Evolutionary conservation across 2,797 vertebrate genomes (phyloP), one percentile per base, ranked within the genome.

Genomic region (Strix occidentalis): DNA sequence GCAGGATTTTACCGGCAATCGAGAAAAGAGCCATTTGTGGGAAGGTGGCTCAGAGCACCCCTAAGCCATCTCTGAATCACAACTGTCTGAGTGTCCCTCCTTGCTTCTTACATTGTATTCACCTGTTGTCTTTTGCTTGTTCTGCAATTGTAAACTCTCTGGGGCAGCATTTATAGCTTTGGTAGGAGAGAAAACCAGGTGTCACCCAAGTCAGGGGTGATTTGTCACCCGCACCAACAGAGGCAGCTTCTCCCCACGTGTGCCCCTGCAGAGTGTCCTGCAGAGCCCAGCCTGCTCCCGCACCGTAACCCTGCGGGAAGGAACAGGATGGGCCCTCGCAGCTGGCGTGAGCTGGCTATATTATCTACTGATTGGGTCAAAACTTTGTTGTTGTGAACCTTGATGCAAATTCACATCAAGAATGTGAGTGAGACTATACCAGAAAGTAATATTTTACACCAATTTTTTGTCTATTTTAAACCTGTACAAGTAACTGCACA

Each of bases 291-390:
- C 63, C 35, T 64, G 8, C 2, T 1, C 64, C 41, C 66, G 10
- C 4, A 1, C 39, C 39, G 12, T 0, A n/a, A 0, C 48, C 41
- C 12, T 0, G 50, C 75, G 0, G 0, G 37, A 35, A 14, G 25
- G 3, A 3, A 14, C 0, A 5, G 2, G 7, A 2, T 0, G 10
- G 43, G 50, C 31, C 54, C 60, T 1, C 0, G 10, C 1, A 5
- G 11, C 45, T 19, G 41, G 3, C 9, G 0, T 11, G 63, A 19
- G 15, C 39, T 19, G 58, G 8, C 25, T 54, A 0, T 12, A 2
- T 37, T n/a, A 33, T 50, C 75, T 24, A 56, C 26, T 5, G 39
- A 16, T 1, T 6, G 33, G 33, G 33, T 41, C 68, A 41, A n/a
- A 43, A 24, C 15, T 37, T 4, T 20, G 26, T 5, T 58, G 45